These are phyloP conservation scores for Hypomecis atomaria DNA, from an alignment of 2,888 invertebrate genomes.

Conservation along the genomic window DNA sequence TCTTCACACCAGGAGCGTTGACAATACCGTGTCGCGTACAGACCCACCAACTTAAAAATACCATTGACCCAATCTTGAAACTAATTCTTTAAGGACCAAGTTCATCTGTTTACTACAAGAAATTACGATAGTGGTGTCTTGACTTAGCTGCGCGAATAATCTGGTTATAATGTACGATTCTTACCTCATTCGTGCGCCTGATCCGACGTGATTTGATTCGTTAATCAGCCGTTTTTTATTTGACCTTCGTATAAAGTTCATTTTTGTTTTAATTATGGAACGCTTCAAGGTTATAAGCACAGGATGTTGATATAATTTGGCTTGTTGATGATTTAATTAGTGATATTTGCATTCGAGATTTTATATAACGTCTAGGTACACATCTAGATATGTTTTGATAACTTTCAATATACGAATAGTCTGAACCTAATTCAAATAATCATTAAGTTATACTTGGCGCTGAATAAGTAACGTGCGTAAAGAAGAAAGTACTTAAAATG, in stretches of 20 bases:
- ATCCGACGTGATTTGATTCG: slow-evolving; percentile 71
- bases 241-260: slow-evolving; percentile 51
- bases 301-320: slow-evolving; percentile 30
- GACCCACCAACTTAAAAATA: background rate
- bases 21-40: slow-evolving; percentile 60
- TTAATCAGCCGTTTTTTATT: slow-evolving; percentile 54
- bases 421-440: no score
- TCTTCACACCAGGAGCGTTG: slow-evolving; percentile 44
- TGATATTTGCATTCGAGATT: slow-evolving; percentile 21
- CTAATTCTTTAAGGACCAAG: background rate
- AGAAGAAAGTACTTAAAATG: no score
- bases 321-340: slow-evolving; percentile 23
- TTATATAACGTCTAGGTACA: background rate
- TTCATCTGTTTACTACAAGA: background rate
- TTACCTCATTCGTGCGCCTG: slow-evolving; percentile 68
- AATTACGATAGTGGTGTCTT: background rate
- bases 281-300: slow-evolving; percentile 32
- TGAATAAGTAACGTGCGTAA: no score
- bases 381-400: no score
- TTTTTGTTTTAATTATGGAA: slow-evolving; percentile 37
- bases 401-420: no score
- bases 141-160: background rate
- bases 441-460: no score
- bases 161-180: slow-evolving; percentile 57
- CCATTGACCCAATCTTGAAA: background rate